Evolutionary conservation across 2,797 vertebrate genomes (phyloP).

Genomic region (Siniperca scherzeri): DNA sequence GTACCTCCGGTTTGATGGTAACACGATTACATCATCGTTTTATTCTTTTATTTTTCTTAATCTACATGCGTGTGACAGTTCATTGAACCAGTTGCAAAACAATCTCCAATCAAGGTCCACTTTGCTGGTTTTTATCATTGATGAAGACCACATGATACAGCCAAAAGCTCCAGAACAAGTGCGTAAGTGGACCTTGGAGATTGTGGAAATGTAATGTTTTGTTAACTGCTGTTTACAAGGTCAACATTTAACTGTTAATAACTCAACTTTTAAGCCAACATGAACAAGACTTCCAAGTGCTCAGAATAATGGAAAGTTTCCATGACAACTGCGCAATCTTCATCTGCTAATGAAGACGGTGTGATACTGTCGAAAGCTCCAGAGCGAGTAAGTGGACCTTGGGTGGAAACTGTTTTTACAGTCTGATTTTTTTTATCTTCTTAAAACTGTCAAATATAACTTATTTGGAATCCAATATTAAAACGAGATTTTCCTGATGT

Average conservation of each 20-base stretch:
- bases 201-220: neutral
- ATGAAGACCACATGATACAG: neutral
- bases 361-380: neutral
- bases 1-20: no score
- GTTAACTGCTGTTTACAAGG: neutral
- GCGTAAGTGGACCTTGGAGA: neutral
- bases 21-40: neutral
- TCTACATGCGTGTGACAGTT: neutral
- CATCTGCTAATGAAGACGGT: neutral
- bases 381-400: neutral
- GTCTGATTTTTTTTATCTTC: neutral
- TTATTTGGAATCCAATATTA: neutral
- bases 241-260: neutral
- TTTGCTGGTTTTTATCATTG: neutral
- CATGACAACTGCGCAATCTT: neutral
- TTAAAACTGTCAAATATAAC: slow-evolving; percentile 1
- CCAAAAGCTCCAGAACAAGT: neutral
- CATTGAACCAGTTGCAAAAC: neutral
- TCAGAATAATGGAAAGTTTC: neutral
- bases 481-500: neutral
- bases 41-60: neutral
- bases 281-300: neutral
- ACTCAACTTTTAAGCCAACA: neutral
- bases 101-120: neutral
- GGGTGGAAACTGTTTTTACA: neutral